Evolutionary conservation across 2,113 vertebrate species (phyloP).

Genomic region (Coptodon bakossiorum): DNA sequence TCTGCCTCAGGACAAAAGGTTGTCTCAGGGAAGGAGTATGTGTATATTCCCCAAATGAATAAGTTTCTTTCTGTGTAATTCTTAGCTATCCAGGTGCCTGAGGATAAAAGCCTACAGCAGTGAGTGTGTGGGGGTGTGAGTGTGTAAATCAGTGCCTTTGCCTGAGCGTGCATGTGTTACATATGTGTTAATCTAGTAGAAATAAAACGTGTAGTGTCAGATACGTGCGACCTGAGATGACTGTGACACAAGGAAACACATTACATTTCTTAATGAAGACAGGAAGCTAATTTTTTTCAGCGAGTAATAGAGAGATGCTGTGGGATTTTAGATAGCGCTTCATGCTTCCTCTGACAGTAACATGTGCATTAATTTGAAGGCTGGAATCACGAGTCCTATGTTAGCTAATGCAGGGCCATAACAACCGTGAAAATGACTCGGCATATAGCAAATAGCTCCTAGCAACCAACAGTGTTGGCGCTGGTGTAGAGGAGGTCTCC

Average conservation of each 20-base stretch:
- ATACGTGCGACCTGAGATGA: background rate
- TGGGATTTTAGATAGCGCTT: background rate
- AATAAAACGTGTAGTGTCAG: background rate
- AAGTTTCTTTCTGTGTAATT: constrained; percentile 26
- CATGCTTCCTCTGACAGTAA: constrained; percentile 1
- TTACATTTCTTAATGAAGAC: background rate
- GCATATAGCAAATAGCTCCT: constrained; percentile 44
- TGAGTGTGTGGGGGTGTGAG: background rate
- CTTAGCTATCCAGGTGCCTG: constrained; percentile 26
- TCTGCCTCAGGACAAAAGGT: constrained; percentile 29
- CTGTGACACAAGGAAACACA: background rate
- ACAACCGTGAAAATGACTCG: constrained; percentile 50
- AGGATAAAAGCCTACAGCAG: constrained; percentile 48
- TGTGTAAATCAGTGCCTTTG: background rate
- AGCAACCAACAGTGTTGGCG: constrained; percentile 20
- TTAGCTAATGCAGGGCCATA: constrained; percentile 16
- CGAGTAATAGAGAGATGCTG: background rate
- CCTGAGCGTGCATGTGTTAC: background rate
- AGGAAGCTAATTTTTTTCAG: background rate
- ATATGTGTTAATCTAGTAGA: background rate
- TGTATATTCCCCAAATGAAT: constrained; percentile 41
- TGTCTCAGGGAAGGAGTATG: background rate
- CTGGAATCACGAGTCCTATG: constrained; percentile 4
- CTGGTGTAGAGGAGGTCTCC: constrained; percentile 23
- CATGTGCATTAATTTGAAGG: background rate